phyloP scores from a whole-genome alignment of 2,888 invertebrate genomes.

The Athalia cordata region DNA sequence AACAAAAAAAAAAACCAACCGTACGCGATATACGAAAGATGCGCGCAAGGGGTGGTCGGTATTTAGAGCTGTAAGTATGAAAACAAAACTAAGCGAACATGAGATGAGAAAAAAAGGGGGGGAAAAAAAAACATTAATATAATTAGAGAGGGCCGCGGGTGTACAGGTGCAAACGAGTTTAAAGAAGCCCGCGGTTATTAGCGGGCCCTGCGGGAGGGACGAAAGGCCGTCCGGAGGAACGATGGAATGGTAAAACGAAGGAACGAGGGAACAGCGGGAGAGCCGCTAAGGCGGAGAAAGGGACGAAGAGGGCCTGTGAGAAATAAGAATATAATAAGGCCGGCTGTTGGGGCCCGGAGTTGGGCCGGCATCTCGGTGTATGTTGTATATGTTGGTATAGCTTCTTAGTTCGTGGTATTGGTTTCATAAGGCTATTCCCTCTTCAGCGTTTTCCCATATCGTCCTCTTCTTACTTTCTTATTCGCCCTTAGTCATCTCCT shows the following conservation, averaged over 20 bases:
- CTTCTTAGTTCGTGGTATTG: slow-evolving; percentile 4
- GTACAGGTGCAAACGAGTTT: slow-evolving; percentile 68
- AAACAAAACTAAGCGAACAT: slow-evolving; percentile 51
- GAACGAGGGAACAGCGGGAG: slow-evolving; percentile 43
- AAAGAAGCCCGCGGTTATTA: slow-evolving; percentile 67
- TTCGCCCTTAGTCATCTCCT: background rate
- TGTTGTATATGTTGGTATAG: slow-evolving; percentile 20
- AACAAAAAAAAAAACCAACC: background rate
- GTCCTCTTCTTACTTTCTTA: background rate
- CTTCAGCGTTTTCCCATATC: slow-evolving; percentile 4
- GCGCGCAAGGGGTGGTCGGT: slow-evolving; percentile 21
- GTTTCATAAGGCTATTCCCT: background rate
- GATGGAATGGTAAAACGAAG: slow-evolving; percentile 50
- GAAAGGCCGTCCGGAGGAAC: slow-evolving; percentile 48
- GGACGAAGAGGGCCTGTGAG: slow-evolving; percentile 35
- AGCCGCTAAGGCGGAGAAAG: slow-evolving; percentile 36
- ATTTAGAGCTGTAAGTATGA: slow-evolving; percentile 46
- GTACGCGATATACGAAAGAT: background rate
- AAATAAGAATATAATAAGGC: slow-evolving; percentile 53
- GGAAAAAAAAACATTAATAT: slow-evolving; percentile 30
- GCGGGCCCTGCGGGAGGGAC: slow-evolving; percentile 58
- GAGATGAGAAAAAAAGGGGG: slow-evolving; percentile 2
- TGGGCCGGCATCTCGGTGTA: background rate
- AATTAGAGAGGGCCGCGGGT: slow-evolving; percentile 42
- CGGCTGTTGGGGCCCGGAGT: slow-evolving; percentile 45